Percentiles rank a stretch among this genome's conserved stretches.
Conservation (phyloP, 2,113 vertebrate genomes). For the Sphaerodactylus townsendi region DNA sequence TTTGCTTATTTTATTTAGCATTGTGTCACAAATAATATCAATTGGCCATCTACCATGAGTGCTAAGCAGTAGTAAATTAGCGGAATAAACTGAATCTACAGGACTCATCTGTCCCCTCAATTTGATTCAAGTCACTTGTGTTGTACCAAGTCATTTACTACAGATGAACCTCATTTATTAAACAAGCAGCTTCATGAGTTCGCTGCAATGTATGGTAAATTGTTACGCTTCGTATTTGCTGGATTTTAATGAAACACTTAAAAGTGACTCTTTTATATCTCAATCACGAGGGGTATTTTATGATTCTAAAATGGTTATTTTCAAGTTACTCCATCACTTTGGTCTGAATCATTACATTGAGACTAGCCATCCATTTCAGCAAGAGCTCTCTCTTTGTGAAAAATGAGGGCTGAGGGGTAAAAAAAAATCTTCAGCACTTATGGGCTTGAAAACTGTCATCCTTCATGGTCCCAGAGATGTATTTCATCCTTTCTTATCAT, state of each 20-base stretch:
- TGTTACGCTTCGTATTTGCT: conserved; percentile 52
- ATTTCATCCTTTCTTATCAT: conserved; percentile 6
- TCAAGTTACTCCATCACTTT: conserved; percentile 34
- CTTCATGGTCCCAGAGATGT: not conserved
- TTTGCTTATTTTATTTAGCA: conserved; percentile 83
- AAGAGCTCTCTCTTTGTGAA: conserved; percentile 24
- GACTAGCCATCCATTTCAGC: not conserved
- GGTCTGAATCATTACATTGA: conserved; percentile 9
- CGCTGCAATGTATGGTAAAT: conserved; percentile 47
- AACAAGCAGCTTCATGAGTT: conserved; percentile 52
- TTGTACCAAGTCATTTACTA: conserved; percentile 69
- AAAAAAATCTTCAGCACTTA: not conserved
- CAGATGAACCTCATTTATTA: conserved; percentile 76
- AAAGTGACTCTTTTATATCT: conserved; percentile 58
- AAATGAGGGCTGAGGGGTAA: not conserved
- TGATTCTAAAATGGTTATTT: conserved; percentile 26
- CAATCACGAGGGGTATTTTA: conserved; percentile 35
- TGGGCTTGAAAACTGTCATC: not conserved
- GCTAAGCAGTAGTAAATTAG: conserved; percentile 82
- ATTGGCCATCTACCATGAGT: conserved; percentile 74
- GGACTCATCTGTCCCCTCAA: conserved; percentile 73
- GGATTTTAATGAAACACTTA: conserved; percentile 70
- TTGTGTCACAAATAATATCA: conserved; percentile 85
- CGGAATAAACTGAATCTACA: conserved; percentile 73
- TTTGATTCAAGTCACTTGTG: conserved; percentile 79